Evolutionary conservation across 1,140 invertebrate genomes (phyloP).

Genomic region (Rhyacophila brunnea): DNA sequence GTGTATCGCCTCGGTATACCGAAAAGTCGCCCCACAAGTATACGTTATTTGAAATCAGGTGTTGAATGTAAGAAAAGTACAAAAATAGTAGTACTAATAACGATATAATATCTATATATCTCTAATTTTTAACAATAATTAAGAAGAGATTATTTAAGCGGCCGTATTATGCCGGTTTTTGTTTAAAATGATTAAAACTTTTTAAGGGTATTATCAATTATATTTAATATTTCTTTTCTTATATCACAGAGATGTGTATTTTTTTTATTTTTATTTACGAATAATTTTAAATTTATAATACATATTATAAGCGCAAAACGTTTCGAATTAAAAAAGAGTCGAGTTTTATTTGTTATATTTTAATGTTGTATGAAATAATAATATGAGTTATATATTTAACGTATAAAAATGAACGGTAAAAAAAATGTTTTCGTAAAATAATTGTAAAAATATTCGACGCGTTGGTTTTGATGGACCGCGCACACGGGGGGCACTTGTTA

Average conservation of each 20-base stretch:
- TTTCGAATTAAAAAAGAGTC: no score
- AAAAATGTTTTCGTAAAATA: slow-evolving; percentile 6
- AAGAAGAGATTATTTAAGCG: slow-evolving; percentile 17
- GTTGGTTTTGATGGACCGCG: background rate
- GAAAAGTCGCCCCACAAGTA: no score
- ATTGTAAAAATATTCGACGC: slow-evolving; percentile 9
- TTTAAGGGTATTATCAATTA: slow-evolving; percentile 13
- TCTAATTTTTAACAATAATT: slow-evolving; percentile 7
- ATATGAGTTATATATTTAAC: slow-evolving; percentile 5
- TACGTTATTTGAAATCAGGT: background rate
- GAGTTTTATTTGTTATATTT: background rate
- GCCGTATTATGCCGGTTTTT: slow-evolving; percentile 3
- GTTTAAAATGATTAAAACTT: slow-evolving; percentile 6
- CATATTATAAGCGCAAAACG: no score
- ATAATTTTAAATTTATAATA: no score
- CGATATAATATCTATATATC: slow-evolving; percentile 12
- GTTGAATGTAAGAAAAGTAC: slow-evolving; percentile 17
- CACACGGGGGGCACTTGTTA: no score
- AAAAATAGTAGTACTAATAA: slow-evolving; percentile 13
- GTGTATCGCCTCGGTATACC: no score
- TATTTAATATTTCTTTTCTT: slow-evolving; percentile 19
- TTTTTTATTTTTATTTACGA: slow-evolving; percentile 6
- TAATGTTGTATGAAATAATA: slow-evolving; percentile 10
- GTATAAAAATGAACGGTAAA: slow-evolving; percentile 15
- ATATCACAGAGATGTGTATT: slow-evolving; percentile 17